Conservation (phyloP, 2,113 vertebrate species). For the Ptilonorhynchus violaceus region DNA sequence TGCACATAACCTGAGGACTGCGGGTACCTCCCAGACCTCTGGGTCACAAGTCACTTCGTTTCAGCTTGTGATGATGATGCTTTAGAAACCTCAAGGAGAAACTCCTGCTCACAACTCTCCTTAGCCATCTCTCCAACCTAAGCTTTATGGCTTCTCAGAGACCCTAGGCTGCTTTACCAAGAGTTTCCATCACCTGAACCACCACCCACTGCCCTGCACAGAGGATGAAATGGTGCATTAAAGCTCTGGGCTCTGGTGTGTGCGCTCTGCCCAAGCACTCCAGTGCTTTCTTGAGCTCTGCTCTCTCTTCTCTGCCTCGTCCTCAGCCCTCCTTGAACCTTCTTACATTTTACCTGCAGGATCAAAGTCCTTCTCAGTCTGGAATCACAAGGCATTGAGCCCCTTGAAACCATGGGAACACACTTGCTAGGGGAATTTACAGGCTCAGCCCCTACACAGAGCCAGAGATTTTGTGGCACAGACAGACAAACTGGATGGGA, state of each 20-base stretch:
- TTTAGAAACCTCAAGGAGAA: not conserved
- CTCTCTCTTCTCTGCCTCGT: not conserved
- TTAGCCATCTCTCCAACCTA: not conserved
- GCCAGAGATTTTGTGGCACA: not conserved
- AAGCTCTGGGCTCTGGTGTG: not conserved
- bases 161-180: not conserved
- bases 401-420: not conserved
- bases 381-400: not conserved
- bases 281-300: not conserved
- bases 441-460: not conserved
- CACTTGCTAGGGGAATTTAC: not conserved
- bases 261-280: not conserved
- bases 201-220: not conserved
- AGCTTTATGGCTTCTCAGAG: not conserved
- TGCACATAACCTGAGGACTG: not conserved
- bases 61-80: not conserved
- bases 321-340: not conserved
- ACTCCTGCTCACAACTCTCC: not conserved
- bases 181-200: not conserved
- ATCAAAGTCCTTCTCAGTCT: not conserved
- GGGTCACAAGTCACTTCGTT: not conserved
- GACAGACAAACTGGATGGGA: not conserved
- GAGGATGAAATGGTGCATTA: not conserved
- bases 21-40: not conserved
- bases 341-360: not conserved